A percentile compares a stretch with the other conserved stretches of the same genome.
Evolutionary conservation across 1,140 invertebrate genomes (phyloP).

Genomic region (Tachypleus tridentatus): DNA sequence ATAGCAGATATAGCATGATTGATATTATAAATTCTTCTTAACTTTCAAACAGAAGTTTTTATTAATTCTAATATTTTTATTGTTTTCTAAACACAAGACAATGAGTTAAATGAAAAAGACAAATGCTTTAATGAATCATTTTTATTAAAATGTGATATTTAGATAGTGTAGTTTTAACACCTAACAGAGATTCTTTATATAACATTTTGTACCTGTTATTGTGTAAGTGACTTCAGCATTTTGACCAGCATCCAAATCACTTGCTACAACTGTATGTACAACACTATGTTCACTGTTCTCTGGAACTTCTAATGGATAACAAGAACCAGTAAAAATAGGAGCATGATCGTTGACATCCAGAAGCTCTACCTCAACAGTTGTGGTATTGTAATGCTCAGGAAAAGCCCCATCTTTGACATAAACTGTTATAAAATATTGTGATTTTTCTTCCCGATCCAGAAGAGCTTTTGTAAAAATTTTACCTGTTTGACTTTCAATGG

Average conservation of each 20-base stretch:
- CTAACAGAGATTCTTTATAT: too few species aligned
- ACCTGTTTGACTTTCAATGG: conserved; percentile 58
- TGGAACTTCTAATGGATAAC: conserved; percentile 65
- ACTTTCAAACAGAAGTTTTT: too few species aligned
- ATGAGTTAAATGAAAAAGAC: too few species aligned
- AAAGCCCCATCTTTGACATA: conserved; percentile 54
- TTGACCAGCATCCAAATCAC: conserved; percentile 65
- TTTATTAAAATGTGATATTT: too few species aligned
- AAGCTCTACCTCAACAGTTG: conserved; percentile 56
- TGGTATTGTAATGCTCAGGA: conserved; percentile 50
- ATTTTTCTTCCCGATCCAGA: conserved; percentile 64
- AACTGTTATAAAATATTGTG: conserved; percentile 61
- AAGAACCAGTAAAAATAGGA: conserved; percentile 71
- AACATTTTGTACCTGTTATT: conserved; percentile 49
- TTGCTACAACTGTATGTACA: conserved; percentile 78
- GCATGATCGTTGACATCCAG: conserved; percentile 83
- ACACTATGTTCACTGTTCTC: conserved; percentile 71
- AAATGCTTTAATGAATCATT: too few species aligned
- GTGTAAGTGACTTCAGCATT: conserved; percentile 76
- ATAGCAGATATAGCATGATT: too few species aligned
- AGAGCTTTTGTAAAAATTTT: conserved; percentile 56
- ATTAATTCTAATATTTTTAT: too few species aligned
- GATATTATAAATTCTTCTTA: too few species aligned
- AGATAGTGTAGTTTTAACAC: too few species aligned
- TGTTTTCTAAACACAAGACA: too few species aligned